Evolutionary conservation across 1,140 invertebrate genomes (phyloP).

Genomic region (Aphelenchoides fujianensis): DNA sequence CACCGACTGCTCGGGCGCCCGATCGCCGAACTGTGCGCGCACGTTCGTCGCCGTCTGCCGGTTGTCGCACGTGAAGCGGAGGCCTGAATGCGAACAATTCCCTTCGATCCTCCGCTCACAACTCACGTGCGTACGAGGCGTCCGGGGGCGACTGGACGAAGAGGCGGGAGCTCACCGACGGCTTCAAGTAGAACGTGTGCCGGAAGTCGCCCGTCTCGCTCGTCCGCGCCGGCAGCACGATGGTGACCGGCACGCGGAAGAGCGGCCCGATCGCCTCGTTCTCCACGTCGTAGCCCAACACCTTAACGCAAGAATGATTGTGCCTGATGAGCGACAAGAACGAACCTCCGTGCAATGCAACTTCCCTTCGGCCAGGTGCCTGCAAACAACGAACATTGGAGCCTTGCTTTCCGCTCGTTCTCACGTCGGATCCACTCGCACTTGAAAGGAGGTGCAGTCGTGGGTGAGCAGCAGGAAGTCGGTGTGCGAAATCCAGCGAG

Average conservation of each 20-base stretch:
- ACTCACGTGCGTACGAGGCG: conserved; percentile 64
- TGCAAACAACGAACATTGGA: too few species aligned
- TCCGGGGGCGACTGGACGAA: conserved; percentile 80
- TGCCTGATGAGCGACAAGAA: too few species aligned
- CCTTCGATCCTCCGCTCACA: neutral
- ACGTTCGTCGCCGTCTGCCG: too few species aligned
- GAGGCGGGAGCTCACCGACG: conserved; percentile 78
- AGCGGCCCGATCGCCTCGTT: conserved; percentile 80
- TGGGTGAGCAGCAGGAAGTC: conserved; percentile 80
- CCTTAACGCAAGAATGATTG: too few species aligned
- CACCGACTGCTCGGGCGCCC: too few species aligned
- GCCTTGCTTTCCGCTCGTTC: too few species aligned
- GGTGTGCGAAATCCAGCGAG: conserved; percentile 76
- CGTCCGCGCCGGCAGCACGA: conserved; percentile 71
- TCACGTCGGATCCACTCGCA: conserved; percentile 79
- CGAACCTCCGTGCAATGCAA: conserved; percentile 58
- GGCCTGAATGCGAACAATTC: too few species aligned
- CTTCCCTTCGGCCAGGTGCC: conserved; percentile 74
- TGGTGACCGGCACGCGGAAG: conserved; percentile 85
- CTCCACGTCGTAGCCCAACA: conserved; percentile 78
- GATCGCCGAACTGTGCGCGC: too few species aligned
- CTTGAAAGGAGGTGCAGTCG: conserved; percentile 63
- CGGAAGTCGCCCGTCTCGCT: conserved; percentile 57
- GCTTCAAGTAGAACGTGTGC: conserved; percentile 68
- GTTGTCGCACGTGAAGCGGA: too few species aligned